Conservation (phyloP, 1,140 invertebrate species). For the Halotydeus destructor region DNA sequence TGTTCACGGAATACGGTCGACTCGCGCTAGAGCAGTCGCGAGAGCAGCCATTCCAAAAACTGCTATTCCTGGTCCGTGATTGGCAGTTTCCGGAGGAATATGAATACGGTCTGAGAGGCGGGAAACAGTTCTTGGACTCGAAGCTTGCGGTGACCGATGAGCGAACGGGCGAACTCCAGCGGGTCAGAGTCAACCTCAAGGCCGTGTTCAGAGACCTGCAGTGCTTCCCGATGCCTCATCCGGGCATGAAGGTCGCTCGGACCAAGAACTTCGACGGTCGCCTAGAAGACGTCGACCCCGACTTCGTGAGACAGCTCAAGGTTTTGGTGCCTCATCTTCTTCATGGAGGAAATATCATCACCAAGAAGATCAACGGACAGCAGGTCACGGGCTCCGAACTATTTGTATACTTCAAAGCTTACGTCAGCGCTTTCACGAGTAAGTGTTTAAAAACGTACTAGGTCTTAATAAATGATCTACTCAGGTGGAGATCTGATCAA, state of each 20-base stretch:
- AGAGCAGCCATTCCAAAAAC: constrained; percentile 46
- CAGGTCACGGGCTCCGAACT: constrained; percentile 73
- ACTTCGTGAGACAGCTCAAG: constrained; percentile 70
- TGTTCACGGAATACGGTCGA: constrained; percentile 86
- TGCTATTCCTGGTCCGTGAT: constrained; percentile 87
- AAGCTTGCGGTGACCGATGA: constrained; percentile 71
- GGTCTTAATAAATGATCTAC: no score
- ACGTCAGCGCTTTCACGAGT: constrained; percentile 22
- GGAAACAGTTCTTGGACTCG: constrained; percentile 55
- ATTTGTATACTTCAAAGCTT: constrained; percentile 78
- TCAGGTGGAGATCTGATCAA: constrained; percentile 32
- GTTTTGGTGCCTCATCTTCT: constrained; percentile 69
- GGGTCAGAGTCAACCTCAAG: constrained; percentile 84
- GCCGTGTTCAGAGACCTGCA: constrained; percentile 78
- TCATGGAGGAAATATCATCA: constrained; percentile 66
- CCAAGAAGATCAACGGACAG: constrained; percentile 89
- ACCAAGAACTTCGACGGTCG: constrained; percentile 92
- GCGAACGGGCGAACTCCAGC: constrained; percentile 81
- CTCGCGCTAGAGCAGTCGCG: constrained; percentile 64
- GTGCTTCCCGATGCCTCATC: constrained; percentile 95
- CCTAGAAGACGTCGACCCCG: constrained; percentile 69
- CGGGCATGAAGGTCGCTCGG: constrained; percentile 83
- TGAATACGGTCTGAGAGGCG: constrained; percentile 70
- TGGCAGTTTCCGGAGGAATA: constrained; percentile 98
- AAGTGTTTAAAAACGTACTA: no score